Conservation (phyloP, 2,888 invertebrate genomes). For the Brachyptera putata region DNA sequence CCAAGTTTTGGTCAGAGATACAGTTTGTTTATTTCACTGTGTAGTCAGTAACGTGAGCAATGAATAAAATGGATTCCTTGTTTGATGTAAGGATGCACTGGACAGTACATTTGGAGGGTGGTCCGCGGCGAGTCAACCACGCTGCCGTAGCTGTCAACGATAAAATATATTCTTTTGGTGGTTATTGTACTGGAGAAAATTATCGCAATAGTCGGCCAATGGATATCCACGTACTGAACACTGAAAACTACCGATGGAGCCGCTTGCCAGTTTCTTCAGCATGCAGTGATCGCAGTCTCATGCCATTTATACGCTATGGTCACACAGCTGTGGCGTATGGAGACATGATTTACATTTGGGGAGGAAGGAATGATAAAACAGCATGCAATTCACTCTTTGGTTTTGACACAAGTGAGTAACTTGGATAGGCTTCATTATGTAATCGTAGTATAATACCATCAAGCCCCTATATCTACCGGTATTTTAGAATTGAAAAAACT, state of each 20-base stretch:
- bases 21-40: too few species aligned
- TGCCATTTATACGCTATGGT: slow-evolving; percentile 84
- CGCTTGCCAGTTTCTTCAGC: slow-evolving; percentile 47
- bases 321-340: slow-evolving; percentile 83
- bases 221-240: slow-evolving; percentile 81
- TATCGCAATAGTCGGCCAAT: slow-evolving; percentile 72
- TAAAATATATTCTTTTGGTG: slow-evolving; percentile 85
- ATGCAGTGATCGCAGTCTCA: slow-evolving; percentile 47
- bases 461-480: too few species aligned
- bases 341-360: slow-evolving; percentile 82
- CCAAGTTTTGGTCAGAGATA: too few species aligned
- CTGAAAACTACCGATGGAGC: slow-evolving; percentile 52
- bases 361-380: slow-evolving; percentile 81
- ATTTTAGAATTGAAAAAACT: too few species aligned
- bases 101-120: slow-evolving; percentile 82
- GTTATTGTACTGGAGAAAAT: slow-evolving; percentile 83
- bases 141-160: slow-evolving; percentile 79
- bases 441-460: too few species aligned
- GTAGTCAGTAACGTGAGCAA: too few species aligned
- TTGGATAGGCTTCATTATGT: too few species aligned
- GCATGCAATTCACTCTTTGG: slow-evolving; percentile 77
- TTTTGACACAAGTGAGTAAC: slow-evolving; percentile 64
- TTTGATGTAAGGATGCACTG: too few species aligned
- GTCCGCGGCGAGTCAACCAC: slow-evolving; percentile 88
- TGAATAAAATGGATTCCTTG: too few species aligned